Evolutionary conservation across 2,113 vertebrate genomes (phyloP).

Genomic region (Andinoacara biseriatus): DNA sequence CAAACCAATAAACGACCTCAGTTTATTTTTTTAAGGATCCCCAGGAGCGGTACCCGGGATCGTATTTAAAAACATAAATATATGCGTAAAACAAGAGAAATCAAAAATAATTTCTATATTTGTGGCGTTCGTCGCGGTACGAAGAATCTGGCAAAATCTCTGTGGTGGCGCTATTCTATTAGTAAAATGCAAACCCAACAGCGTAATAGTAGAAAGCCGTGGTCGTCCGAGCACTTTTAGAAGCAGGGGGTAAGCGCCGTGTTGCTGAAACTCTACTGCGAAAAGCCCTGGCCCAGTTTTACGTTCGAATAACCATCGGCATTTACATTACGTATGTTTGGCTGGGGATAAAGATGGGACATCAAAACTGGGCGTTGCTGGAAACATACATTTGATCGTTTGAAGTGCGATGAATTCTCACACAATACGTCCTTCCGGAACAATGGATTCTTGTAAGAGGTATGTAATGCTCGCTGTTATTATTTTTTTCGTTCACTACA

Average conservation of each 20-base stretch:
- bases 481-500: not conserved
- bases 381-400: accelerated
- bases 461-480: conserved; percentile 10
- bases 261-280: not conserved
- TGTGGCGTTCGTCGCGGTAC: no score
- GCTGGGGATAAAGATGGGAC: accelerated
- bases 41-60: accelerated
- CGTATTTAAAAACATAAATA: no score
- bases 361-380: accelerated
- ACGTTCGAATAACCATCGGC: no score
- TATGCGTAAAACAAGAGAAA: no score
- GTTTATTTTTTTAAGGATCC: no score
- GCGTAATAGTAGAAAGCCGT: not conserved
- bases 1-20: no score
- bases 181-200: accelerated
- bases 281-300: not conserved
- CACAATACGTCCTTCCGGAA: not conserved
- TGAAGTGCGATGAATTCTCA: not conserved
- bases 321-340: not conserved
- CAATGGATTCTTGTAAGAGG: conserved; percentile 5
- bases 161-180: conserved; percentile 29
- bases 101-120: no score
- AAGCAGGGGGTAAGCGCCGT: not conserved
- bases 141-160: no score
- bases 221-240: not conserved